Evolutionary conservation across 2,888 invertebrate species (phyloP), one percentile per base, ranked within the genome.

Genomic region (Diloba caeruleocephala): DNA sequence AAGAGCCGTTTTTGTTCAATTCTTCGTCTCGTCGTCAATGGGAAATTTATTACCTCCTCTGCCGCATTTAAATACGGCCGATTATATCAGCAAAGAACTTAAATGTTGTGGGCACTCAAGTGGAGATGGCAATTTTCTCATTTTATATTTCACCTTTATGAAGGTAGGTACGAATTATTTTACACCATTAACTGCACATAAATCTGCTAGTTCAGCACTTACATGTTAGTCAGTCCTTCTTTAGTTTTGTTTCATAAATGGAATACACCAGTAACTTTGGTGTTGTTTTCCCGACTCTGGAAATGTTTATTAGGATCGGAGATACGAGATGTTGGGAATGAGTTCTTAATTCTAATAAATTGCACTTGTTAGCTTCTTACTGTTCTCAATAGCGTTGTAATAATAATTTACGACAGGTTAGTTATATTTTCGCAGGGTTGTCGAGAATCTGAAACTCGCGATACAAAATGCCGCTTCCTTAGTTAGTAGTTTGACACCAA

Each of bases 1-100:
- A 88, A 85, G 88, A 87, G 80, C 83, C 87, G 89, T 90, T 93
- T 92, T 91, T 92, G 92, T 93, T 91, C 92, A 88, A 90, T 91
- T 91, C 92, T 90, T 90, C 87, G 88, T 84, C 86, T 89, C 84
- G 84, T 89, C 88, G 88, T 92, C 90, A 91, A 91, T 90, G 85
- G 89, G 74, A 87, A 92, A 92, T 92, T 92, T 92, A 92, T 92
- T 87, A 85, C 90, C 82, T 78, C 79, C 82, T 82, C 84, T 81
- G 81, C 83, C 83, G 85, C 88, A 92, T 91, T 91, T 86, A 89
- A 92, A 92, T 92, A 90, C 87, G 85, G 79, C 73, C 87, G 89
- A 90, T 90, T 90, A 89, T 89, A 87, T 85, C 84, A 60, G 71
- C 55, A 58, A 61, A 78, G 81, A 81, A 85, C 82, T 82, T 87